Evolutionary conservation across 2,113 vertebrate genomes (phyloP).

Genomic region (Plestiodon gilberti): DNA sequence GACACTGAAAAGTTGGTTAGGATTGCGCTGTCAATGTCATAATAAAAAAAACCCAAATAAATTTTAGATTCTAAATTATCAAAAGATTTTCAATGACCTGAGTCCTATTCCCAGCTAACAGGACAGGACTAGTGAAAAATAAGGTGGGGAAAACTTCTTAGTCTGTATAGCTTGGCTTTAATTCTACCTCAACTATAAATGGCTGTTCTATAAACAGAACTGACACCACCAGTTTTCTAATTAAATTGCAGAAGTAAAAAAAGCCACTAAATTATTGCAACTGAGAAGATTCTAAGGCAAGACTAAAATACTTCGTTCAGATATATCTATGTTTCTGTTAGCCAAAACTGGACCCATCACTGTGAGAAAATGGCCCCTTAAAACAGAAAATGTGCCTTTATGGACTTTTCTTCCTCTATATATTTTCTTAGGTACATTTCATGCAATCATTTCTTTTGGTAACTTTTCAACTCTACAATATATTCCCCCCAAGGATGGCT

Average conservation of each 20-base stretch:
- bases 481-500: constrained; percentile 55
- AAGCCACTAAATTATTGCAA: constrained; percentile 52
- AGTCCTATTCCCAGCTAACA: not conserved
- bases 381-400: constrained; percentile 55
- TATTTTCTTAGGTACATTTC: constrained; percentile 58
- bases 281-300: constrained; percentile 40
- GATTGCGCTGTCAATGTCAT: no score
- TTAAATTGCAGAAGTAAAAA: constrained; percentile 53
- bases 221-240: constrained; percentile 17
- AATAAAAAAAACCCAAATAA: no score
- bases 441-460: constrained; percentile 69
- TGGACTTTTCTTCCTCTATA: constrained; percentile 64
- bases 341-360: constrained; percentile 36
- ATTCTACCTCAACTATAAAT: not conserved
- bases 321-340: constrained; percentile 58
- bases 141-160: constrained; percentile 2
- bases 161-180: not conserved
- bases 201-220: not conserved
- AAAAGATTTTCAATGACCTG: not conserved
- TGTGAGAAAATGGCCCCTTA: constrained; percentile 46
- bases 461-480: constrained; percentile 61
- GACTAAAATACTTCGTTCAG: constrained; percentile 4
- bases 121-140: not conserved
- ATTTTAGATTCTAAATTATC: no score
- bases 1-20: no score